Evolutionary conservation across 2,888 invertebrate species (phyloP).

Genomic region (Mycalesis mineus): DNA sequence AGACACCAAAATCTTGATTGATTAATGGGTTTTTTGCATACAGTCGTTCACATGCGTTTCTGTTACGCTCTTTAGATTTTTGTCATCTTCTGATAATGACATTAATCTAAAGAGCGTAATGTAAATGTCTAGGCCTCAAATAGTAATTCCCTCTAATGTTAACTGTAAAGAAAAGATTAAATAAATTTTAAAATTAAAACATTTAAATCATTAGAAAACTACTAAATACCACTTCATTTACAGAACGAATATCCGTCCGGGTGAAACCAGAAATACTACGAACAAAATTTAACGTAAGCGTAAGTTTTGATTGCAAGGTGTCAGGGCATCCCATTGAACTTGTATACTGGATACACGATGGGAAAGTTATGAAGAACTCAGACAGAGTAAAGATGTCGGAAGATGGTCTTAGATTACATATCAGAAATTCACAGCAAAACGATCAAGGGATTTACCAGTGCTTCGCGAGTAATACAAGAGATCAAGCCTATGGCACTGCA

Average conservation of each 20-base stretch:
- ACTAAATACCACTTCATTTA: constrained; percentile 34
- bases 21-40: no score
- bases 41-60: no score
- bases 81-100: no score
- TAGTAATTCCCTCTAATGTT: no score
- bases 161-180: no score
- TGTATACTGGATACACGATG: constrained; percentile 90
- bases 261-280: constrained; percentile 87
- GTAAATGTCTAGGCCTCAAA: no score
- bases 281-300: constrained; percentile 90
- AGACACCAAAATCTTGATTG: no score
- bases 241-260: constrained; percentile 88
- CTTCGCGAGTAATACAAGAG: constrained; percentile 89
- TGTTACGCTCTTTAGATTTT: no score
- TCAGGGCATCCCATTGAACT: constrained; percentile 90
- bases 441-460: constrained; percentile 96
- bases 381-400: constrained; percentile 77
- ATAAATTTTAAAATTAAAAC: no score
- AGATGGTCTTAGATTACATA: constrained; percentile 73
- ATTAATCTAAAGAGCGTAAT: no score
- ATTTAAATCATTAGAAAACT: neutral
- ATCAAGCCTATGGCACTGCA: constrained; percentile 89
- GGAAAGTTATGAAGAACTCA: constrained; percentile 78
- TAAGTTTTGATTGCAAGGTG: constrained; percentile 91
- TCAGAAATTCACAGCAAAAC: constrained; percentile 84